Base-by-base conservation (phyloP, 2,888 invertebrate genomes). In the Blastobasis lacticolella region DNA sequence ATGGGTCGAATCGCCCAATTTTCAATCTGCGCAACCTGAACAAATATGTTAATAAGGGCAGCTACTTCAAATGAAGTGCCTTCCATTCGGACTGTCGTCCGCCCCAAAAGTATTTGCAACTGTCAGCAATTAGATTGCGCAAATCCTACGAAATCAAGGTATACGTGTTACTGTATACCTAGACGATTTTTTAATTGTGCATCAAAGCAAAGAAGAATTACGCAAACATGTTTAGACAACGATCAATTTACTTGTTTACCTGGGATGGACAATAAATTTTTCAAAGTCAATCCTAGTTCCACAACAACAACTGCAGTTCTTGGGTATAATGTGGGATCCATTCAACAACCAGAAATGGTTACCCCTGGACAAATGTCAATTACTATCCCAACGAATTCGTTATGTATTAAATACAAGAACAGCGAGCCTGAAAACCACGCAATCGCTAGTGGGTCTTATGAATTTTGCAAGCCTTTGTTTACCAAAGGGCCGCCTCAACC, bases 61-160 rank as follows among this genome's bases (percentile, higher is more conserved):
- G 1, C 23, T 56, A 1, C 38, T 9, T 4, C 51, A 56, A 47
- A 50, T 56, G 47, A 54, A 44, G 3, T 56, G 52, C 10, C 52
- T 56, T 5, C 56, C 54, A 0, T 56, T 56, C 38, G 54, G 56
- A 0, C 49, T 56, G 0, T 47, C 54, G 2, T 45, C 46, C 1
- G 54, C 54, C 0, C 56, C 54, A 4, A 50, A 50, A 10, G 10
- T 46, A 1, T 56, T 54, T 46, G 50, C 61, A 0, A 46, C 51
- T 5, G 6, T 65, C 0, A 51, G 55, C 38, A 64, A 62, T 49
- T 64, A 61, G 63, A n/a, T 63, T 0, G 61, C 60, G 6, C 54
- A 46, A 49, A 50, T 43, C 44, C 6, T 56, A 54, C 6, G 62
- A 42, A 9, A 49, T 6, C n/a, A 48, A 60, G 48, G 55, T 57